These are phyloP conservation scores for Platalea minor DNA, from an alignment of 2,797 vertebrate genomes.

Conservation along the genomic window DNA sequence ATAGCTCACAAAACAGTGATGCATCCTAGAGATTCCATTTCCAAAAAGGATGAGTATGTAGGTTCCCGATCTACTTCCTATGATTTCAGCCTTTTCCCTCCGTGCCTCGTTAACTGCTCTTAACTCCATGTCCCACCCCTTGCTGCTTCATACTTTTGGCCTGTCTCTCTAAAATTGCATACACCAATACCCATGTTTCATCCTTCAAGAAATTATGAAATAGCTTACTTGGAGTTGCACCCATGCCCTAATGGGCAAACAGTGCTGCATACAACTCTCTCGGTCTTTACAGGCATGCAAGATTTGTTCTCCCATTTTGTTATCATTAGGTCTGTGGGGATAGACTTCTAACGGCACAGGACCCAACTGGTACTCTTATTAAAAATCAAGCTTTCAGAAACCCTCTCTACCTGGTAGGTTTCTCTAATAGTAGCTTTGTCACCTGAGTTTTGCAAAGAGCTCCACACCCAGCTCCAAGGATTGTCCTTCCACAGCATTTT, in stretches of 20 bases:
- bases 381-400: background rate
- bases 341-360: background rate
- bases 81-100: background rate
- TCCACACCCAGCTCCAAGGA: background rate
- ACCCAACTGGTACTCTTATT: background rate
- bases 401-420: accelerated
- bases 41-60: background rate
- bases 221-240: background rate
- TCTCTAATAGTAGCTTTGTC: background rate
- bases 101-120: background rate
- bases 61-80: background rate
- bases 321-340: background rate
- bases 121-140: background rate
- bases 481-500: background rate
- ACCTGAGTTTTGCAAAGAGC: background rate
- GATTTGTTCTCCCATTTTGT: background rate
- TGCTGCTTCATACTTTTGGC: background rate
- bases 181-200: background rate
- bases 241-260: background rate
- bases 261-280: background rate
- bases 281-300: background rate
- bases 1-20: background rate
- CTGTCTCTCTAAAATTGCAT: background rate
- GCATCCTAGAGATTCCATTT: background rate
- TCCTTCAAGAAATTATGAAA: background rate